Conservation (phyloP, 2,797 vertebrate genomes). For the Acanthopagrus latus region DNA sequence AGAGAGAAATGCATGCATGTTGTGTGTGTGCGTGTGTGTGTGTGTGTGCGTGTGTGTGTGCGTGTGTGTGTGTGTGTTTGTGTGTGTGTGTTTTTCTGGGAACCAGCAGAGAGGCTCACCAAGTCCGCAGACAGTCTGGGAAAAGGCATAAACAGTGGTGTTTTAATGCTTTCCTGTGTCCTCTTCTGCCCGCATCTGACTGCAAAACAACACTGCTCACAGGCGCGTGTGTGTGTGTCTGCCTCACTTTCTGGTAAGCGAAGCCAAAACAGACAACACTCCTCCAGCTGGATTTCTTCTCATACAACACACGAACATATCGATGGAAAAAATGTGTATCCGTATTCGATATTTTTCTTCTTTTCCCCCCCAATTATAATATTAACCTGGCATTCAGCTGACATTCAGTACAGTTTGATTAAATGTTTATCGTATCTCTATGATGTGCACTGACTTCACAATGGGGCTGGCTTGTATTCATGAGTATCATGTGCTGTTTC, state of each 20-base stretch:
- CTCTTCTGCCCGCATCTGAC: conserved; percentile 41
- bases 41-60: conserved; percentile 18
- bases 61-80: conserved; percentile 26
- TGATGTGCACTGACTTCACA: conserved; percentile 27
- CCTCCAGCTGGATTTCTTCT: conserved; percentile 34
- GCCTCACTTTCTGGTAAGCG: conserved; percentile 26
- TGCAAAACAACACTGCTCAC: conserved; percentile 37
- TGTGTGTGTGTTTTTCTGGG: conserved; percentile 46
- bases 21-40: conserved; percentile 30
- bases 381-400: conserved; percentile 29
- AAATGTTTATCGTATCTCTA: conserved; percentile 40
- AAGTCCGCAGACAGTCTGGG: conserved; percentile 56
- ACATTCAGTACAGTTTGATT: conserved; percentile 21
- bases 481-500: conserved; percentile 74
- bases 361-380: conserved; percentile 6
- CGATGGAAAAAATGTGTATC: conserved; percentile 32
- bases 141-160: conserved; percentile 47
- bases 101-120: conserved; percentile 52
- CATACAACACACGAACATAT: conserved; percentile 18
- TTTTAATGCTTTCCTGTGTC: conserved; percentile 62
- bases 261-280: conserved; percentile 29
- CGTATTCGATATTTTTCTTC: conserved; percentile 18
- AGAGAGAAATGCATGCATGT: conserved; percentile 15
- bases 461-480: conserved; percentile 45
- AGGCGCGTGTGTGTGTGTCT: conserved; percentile 6